Conservation (phyloP, 2,888 invertebrate genomes). For the Trachelus iudaicus region DNA sequence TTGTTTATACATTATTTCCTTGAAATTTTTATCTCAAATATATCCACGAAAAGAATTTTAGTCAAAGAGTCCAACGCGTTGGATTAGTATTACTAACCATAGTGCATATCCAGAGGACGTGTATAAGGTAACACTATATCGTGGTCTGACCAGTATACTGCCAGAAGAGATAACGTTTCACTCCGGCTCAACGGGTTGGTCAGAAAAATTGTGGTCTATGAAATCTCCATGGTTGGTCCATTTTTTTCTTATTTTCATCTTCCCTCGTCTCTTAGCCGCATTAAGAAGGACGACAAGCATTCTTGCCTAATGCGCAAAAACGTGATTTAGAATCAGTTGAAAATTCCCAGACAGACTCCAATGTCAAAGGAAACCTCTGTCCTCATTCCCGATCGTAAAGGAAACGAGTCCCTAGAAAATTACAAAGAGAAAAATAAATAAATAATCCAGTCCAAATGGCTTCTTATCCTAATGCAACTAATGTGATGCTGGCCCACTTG, state of each 20-base stretch:
- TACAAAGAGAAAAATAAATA: neutral
- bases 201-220: conserved; percentile 46
- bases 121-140: neutral
- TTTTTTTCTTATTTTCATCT: conserved; percentile 22
- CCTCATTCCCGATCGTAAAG: neutral
- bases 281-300: neutral
- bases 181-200: conserved; percentile 37
- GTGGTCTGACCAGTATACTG: conserved; percentile 3
- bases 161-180: conserved; percentile 44
- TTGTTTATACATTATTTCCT: neutral
- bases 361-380: neutral
- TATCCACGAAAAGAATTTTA: neutral
- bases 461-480: neutral
- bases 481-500: neutral
- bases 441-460: neutral
- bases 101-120: neutral
- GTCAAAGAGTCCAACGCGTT: neutral
- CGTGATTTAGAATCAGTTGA: too few relatives aligned
- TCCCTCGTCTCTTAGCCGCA: neutral
- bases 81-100: neutral
- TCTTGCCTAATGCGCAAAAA: neutral
- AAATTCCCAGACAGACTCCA: neutral
- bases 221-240: conserved; percentile 34
- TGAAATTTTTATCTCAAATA: neutral
- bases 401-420: neutral